Percentiles rank a stretch among this genome's conserved stretches.
Evolutionary conservation across 2,797 vertebrate species (phyloP).

Genomic region (Coccyzus lansbergi): DNA sequence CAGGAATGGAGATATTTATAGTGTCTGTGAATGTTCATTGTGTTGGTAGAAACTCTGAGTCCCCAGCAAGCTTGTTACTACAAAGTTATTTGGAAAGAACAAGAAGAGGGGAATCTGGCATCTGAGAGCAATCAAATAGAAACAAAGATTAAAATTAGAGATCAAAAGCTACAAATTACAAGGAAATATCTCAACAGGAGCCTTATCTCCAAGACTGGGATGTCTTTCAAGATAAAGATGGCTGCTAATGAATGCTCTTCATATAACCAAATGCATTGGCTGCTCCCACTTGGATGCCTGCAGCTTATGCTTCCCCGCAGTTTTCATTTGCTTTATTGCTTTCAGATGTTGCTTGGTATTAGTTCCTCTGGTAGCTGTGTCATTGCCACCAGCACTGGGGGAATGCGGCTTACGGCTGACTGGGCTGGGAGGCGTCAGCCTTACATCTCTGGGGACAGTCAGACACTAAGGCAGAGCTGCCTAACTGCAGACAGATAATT

Average conservation of each 20-base stretch:
- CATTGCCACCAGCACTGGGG: constrained; percentile 77
- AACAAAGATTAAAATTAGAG: not conserved
- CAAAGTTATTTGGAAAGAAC: not conserved
- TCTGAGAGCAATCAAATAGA: not conserved
- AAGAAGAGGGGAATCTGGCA: not conserved
- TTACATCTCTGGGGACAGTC: constrained; percentile 82
- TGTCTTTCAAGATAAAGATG: not conserved
- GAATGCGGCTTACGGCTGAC: constrained; percentile 82
- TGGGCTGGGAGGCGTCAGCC: constrained; percentile 85
- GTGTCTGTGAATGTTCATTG: not conserved
- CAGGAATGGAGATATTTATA: not conserved
- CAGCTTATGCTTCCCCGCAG: not conserved
- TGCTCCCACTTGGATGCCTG: constrained; percentile 30
- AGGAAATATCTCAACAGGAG: constrained; percentile 21
- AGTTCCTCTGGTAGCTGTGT: constrained; percentile 78
- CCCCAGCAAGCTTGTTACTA: not conserved
- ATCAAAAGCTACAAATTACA: not conserved
- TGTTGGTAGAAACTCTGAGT: not conserved
- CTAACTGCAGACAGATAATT: constrained; percentile 77
- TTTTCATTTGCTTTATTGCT: constrained; percentile 67
- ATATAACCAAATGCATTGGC: not conserved
- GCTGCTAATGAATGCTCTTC: not conserved
- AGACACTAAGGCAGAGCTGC: constrained; percentile 80
- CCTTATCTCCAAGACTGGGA: not conserved
- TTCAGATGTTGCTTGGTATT: constrained; percentile 79